These are phyloP conservation scores for Rhea pennata DNA, from an alignment of 2,113 vertebrate genomes.

Conservation along the genomic window DNA sequence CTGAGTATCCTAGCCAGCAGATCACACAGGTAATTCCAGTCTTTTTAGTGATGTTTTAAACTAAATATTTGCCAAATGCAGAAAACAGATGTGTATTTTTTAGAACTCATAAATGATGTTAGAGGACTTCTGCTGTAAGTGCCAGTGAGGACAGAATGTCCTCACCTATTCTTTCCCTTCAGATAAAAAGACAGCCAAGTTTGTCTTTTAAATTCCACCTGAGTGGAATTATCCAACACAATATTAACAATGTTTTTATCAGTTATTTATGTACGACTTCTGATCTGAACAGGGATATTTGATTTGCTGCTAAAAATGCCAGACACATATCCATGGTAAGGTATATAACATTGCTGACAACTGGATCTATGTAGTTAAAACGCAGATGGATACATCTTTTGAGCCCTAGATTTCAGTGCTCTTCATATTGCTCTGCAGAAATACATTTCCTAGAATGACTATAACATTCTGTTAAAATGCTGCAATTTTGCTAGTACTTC, in stretches of 20 bases:
- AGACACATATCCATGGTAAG: not conserved
- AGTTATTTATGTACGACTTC: not conserved
- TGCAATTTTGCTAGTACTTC: not conserved
- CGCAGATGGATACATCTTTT: not conserved
- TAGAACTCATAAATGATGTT: not conserved
- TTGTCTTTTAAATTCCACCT: not conserved
- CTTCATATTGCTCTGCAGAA: not conserved
- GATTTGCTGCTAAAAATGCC: not conserved
- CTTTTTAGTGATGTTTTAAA: not conserved
- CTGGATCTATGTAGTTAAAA: not conserved
- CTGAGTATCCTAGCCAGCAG: not conserved
- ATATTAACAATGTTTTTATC: not conserved
- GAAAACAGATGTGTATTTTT: not conserved
- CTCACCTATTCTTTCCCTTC: not conserved
- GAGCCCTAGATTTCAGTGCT: not conserved
- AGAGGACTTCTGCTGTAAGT: not conserved
- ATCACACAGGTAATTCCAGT: accelerated
- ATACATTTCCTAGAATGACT: not conserved
- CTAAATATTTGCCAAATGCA: not conserved
- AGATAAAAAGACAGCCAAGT: not conserved
- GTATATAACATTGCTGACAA: not conserved
- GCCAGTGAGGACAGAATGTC: not conserved
- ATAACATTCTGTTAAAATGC: not conserved
- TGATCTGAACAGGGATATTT: not conserved
- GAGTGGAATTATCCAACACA: not conserved